Conservation (phyloP, 2,797 vertebrate genomes). For the Gallinago solitaria region DNA sequence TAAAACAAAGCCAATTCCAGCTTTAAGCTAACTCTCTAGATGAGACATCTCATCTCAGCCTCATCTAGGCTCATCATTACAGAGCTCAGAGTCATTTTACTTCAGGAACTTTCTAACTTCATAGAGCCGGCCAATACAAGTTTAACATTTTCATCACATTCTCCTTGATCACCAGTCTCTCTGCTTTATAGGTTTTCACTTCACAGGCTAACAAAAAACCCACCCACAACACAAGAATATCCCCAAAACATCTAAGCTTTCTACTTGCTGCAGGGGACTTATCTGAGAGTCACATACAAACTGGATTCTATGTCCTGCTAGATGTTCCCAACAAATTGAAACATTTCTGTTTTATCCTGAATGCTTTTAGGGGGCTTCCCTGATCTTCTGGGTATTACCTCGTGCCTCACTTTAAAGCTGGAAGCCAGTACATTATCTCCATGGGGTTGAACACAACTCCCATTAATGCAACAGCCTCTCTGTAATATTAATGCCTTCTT, state of each 20-base stretch:
- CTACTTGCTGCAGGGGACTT: background rate
- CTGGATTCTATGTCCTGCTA: background rate
- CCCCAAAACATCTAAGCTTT: background rate
- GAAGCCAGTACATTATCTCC: background rate
- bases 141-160: background rate
- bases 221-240: background rate
- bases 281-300: background rate
- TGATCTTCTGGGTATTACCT: background rate
- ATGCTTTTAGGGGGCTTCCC: background rate
- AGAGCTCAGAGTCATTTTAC: background rate
- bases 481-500: background rate
- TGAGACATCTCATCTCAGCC: background rate
- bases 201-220: background rate
- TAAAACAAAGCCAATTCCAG: background rate
- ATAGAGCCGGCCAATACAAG: background rate
- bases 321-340: background rate
- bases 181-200: background rate
- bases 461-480: background rate
- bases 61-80: background rate
- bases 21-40: background rate
- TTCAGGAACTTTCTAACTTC: background rate
- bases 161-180: background rate
- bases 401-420: background rate
- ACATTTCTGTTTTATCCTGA: background rate
- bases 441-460: background rate